A percentile compares a stretch with the other conserved stretches of the same genome.
Conservation (phyloP, 2,797 vertebrate genomes). For the Danio aesculapii region DNA sequence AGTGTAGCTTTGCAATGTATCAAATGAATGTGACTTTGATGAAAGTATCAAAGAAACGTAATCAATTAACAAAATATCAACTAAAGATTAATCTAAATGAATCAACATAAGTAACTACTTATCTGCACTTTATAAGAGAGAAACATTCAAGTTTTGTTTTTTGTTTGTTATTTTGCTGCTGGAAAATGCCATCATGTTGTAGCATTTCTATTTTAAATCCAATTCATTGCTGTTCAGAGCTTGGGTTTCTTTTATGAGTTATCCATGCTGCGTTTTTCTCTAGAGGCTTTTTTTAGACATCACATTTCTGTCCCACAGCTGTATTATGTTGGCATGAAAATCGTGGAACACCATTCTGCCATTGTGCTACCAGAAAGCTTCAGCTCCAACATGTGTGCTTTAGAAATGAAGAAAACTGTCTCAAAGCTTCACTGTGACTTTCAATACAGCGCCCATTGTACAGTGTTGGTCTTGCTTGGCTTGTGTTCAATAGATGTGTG, state of each 20-base stretch:
- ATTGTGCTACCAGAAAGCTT: constrained; percentile 29
- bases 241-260: constrained; percentile 27
- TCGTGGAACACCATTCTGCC: constrained; percentile 29
- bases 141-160: not conserved
- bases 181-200: not conserved
- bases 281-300: constrained; percentile 26
- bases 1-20: not conserved
- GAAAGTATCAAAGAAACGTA: not conserved
- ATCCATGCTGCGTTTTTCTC: constrained; percentile 24
- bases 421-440: constrained; percentile 21
- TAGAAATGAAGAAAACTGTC: constrained; percentile 12
- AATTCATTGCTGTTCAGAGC: constrained; percentile 4
- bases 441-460: constrained; percentile 28
- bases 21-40: not conserved
- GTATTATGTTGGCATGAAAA: constrained; percentile 44
- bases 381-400: constrained; percentile 26
- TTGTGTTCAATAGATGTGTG: constrained; percentile 16
- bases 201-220: constrained; percentile 10
- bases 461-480: constrained; percentile 19
- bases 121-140: not conserved
- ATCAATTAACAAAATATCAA: not conserved
- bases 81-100: not conserved
- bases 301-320: constrained; percentile 33
- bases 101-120: no score
- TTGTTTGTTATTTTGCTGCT: not conserved